Percentiles rank a stretch among this genome's conserved stretches.
Evolutionary conservation across 2,888 invertebrate genomes (phyloP).

Genomic region (Atrina japonica): DNA sequence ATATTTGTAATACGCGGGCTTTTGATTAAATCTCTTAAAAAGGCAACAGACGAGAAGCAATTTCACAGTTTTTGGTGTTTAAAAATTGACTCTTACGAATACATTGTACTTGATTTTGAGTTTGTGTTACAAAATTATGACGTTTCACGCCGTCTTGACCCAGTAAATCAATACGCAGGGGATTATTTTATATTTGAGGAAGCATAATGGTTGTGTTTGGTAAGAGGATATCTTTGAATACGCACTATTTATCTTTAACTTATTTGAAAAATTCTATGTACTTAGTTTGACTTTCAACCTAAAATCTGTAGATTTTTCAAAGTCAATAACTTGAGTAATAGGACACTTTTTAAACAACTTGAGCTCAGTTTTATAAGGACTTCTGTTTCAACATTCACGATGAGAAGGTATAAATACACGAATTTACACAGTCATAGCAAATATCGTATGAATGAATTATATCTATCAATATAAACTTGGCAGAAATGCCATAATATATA

Average conservation of each 20-base stretch:
- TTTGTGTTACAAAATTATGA: slow-evolving; percentile 27
- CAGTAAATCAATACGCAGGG: slow-evolving; percentile 9
- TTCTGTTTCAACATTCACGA: no score
- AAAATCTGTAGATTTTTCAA: slow-evolving; percentile 21
- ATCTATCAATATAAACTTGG: no score
- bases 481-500: no score
- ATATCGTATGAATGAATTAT: no score
- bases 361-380: neutral
- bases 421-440: no score
- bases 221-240: slow-evolving; percentile 31
- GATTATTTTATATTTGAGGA: slow-evolving; percentile 29
- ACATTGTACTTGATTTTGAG: slow-evolving; percentile 31
- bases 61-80: slow-evolving; percentile 29
- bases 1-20: slow-evolving; percentile 35
- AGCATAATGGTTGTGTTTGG: slow-evolving; percentile 17
- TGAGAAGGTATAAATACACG: no score
- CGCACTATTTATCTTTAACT: slow-evolving; percentile 30
- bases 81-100: slow-evolving; percentile 16
- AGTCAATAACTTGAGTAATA: slow-evolving; percentile 22
- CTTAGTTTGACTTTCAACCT: slow-evolving; percentile 26
- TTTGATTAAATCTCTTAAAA: slow-evolving; percentile 41
- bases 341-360: slow-evolving; percentile 23
- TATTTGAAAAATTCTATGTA: slow-evolving; percentile 27
- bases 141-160: neutral
- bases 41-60: slow-evolving; percentile 31